Base-by-base conservation (phyloP, 1,140 invertebrate species). In the Mya arenaria region DNA sequence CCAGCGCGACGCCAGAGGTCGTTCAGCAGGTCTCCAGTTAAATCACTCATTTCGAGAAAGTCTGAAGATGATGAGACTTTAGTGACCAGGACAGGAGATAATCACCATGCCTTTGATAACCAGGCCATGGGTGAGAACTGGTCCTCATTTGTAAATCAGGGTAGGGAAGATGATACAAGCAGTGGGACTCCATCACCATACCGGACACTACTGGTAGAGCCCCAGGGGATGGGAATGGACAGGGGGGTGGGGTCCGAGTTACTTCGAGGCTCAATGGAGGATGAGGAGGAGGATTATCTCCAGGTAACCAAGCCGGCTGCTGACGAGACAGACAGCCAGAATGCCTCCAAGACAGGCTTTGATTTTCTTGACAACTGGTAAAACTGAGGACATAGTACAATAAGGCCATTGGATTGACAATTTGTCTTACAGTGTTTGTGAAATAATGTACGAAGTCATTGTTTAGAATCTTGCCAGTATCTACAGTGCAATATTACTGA, bases 331-430 rank as follows among this genome's bases (percentile, higher is more conserved):
- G 73, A 62, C 23, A 37, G 6, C 13, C 39, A 56, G 5, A 71
- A 80, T 71, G 37, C 65, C 36, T 65, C 44, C 15, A 82, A 82
- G 48, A 82, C 79, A 37, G 79, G 79, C 1, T 82, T 82, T 55
- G 79, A 73, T 25, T 82, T 82, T 36, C 68, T 82, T 48, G 79
- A 82, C 41, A 73, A 82, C 48, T 82, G 79, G 79, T 82, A 66
- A 82, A n/a, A n/a, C n/a, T n/a, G n/a, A n/a, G n/a, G n/a, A n/a
- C n/a, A n/a, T n/a, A n/a, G n/a, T n/a, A n/a, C n/a, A n/a, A n/a
- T n/a, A n/a, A n/a, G n/a, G n/a, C n/a, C n/a, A n/a, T n/a, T n/a
- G n/a, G n/a, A n/a, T n/a, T n/a, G n/a, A n/a, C n/a, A n/a, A n/a
- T n/a, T n/a, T n/a, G n/a, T n/a, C n/a, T n/a, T n/a, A n/a, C n/a